These are phyloP conservation scores for Zalophus californianus DNA, from an alignment of 2,797 vertebrate species.

Conservation along the genomic window DNA sequence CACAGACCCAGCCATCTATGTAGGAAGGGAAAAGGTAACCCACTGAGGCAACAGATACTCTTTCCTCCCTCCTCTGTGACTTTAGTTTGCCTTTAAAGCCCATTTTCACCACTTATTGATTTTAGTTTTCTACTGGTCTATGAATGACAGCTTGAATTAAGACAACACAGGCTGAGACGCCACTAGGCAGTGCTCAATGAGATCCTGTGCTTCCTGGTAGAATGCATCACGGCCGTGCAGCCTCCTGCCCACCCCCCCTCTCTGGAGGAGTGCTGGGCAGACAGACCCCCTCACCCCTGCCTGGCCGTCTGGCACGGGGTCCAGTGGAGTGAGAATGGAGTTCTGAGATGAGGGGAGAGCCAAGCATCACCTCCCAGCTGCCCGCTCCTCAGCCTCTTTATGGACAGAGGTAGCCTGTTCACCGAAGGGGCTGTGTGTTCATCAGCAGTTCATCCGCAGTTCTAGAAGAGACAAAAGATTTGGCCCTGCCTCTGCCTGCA, in stretches of 20 bases:
- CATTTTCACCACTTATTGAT: conserved; percentile 86
- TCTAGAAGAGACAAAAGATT: not conserved
- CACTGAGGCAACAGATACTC: not conserved
- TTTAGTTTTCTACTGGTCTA: conserved; percentile 85
- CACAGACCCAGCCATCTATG: not conserved
- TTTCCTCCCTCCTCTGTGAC: conserved; percentile 62
- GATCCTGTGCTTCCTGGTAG: not conserved
- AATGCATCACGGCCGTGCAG: rapidly evolving
- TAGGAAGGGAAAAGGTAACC: not conserved
- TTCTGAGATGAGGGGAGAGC: conserved; percentile 41
- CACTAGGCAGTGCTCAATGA: conserved; percentile 73
- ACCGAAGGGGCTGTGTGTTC: not conserved
- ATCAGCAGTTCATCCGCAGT: not conserved
- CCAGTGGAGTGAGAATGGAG: conserved; percentile 60
- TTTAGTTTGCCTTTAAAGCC: conserved; percentile 76
- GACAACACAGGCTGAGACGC: conserved; percentile 83
- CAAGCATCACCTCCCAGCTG: conserved; percentile 8
- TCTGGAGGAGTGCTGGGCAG: conserved; percentile 56
- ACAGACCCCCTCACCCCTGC: not conserved
- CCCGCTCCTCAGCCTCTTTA: not conserved
- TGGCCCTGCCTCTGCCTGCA: rapidly evolving
- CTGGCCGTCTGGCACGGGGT: conserved; percentile 47
- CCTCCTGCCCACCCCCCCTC: not conserved
- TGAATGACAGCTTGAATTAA: conserved; percentile 85
- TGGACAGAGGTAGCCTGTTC: not conserved